Conservation (phyloP, 2,797 vertebrate genomes). For the Sebastes diaconus region DNA sequence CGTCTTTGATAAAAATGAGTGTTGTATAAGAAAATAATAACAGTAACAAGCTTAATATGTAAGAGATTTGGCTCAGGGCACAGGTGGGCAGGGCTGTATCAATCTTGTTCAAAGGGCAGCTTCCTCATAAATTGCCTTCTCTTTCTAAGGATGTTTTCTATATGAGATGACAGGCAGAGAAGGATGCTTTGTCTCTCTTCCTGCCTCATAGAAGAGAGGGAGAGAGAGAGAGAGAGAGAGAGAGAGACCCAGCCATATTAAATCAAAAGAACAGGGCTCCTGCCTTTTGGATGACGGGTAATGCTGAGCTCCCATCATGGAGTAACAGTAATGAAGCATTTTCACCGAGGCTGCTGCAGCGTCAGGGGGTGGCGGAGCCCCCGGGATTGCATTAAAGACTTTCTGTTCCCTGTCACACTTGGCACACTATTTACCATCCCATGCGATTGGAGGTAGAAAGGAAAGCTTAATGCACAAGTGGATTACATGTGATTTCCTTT, state of each 20-base stretch:
- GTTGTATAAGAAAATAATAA: not conserved
- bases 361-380: constrained; percentile 42
- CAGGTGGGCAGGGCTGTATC: constrained; percentile 23
- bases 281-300: constrained; percentile 51
- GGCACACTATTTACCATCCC: constrained; percentile 40
- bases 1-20: not conserved
- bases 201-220: not conserved
- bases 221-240: not conserved
- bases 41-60: constrained; percentile 10
- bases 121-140: constrained; percentile 30
- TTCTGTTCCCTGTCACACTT: constrained; percentile 49
- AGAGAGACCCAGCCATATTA: constrained; percentile 21
- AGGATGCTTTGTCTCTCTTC: constrained; percentile 16
- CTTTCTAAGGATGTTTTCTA: constrained; percentile 37
- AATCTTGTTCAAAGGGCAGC: constrained; percentile 44
- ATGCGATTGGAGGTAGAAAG: constrained; percentile 9
- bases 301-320: constrained; percentile 52
- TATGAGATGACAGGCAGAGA: constrained; percentile 29
- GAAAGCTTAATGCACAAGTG: constrained; percentile 13
- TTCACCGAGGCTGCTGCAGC: constrained; percentile 32
- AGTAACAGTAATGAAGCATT: constrained; percentile 65
- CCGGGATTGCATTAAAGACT: constrained; percentile 46
- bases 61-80: constrained; percentile 6
- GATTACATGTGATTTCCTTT: constrained; percentile 12
- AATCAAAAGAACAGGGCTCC: constrained; percentile 54